phyloP scores from a whole-genome alignment of 2,113 vertebrate genomes.

The Grammomys surdaster region DNA sequence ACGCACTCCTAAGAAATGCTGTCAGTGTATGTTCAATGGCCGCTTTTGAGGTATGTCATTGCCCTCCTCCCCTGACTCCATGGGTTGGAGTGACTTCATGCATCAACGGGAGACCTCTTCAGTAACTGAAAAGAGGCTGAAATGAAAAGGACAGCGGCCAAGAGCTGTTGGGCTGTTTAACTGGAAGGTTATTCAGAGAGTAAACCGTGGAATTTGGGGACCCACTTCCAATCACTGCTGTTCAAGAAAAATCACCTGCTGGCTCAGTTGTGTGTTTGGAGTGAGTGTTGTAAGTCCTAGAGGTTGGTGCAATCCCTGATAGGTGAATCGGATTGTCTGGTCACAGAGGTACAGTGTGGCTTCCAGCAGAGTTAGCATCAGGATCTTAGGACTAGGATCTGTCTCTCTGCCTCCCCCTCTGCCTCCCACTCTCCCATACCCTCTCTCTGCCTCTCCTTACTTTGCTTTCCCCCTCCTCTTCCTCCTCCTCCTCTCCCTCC shows the following conservation, averaged over 20 bases:
- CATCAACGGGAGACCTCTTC: not conserved
- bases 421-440: too few species aligned
- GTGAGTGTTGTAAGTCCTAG: too few species aligned
- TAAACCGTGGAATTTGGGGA: not conserved
- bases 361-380: not conserved
- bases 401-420: not conserved
- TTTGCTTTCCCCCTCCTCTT: not conserved
- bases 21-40: not conserved
- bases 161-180: not conserved
- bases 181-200: not conserved
- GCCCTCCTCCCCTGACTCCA: accelerated
- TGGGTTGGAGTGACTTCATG: not conserved
- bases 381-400: not conserved
- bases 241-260: not conserved
- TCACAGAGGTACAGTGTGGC: not conserved
- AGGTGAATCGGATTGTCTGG: not conserved
- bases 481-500: not conserved
- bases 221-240: not conserved
- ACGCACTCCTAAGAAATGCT: not conserved
- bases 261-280: not conserved
- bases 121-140: not conserved
- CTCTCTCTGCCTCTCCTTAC: not conserved
- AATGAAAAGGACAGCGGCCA: not conserved
- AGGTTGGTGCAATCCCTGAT: not conserved
- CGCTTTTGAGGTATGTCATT: not conserved